phyloP scores from a whole-genome alignment of 2,797 vertebrate genomes.

The Sebastes steindachneri region DNA sequence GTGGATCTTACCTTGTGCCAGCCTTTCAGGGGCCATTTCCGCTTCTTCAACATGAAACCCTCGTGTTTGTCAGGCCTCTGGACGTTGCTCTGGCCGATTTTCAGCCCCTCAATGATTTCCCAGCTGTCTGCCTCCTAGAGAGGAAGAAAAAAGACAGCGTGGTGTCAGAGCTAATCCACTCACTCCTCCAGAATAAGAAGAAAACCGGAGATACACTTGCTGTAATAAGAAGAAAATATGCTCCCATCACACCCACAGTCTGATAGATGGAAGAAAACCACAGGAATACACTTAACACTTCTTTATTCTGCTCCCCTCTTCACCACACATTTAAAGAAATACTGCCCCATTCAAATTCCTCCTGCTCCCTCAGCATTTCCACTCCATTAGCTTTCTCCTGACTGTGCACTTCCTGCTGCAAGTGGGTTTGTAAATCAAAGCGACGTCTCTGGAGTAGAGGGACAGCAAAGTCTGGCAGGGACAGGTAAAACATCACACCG shows the following conservation, averaged over 20 bases:
- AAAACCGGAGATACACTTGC: background rate
- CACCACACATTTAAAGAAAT: conserved; percentile 44
- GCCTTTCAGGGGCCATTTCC: conserved; percentile 99
- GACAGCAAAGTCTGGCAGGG: conserved; percentile 44
- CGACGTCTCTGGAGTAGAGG: conserved; percentile 42
- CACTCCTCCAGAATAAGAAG: background rate
- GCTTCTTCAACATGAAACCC: conserved; percentile 99
- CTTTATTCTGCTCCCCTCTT: conserved; percentile 1
- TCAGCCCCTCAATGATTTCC: conserved; percentile 99
- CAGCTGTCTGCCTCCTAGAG: conserved; percentile 95
- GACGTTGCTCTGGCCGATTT: conserved; percentile 97
- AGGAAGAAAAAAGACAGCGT: conserved; percentile 37
- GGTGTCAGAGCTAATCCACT: conserved; percentile 41
- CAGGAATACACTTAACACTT: background rate
- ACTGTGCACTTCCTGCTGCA: conserved; percentile 60
- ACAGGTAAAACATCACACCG: conserved; percentile 44
- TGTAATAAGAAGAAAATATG: conserved; percentile 18
- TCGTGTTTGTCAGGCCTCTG: conserved; percentile 98
- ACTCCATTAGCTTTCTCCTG: conserved; percentile 73
- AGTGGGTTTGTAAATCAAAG: conserved; percentile 69
- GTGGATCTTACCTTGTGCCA: conserved; percentile 94
- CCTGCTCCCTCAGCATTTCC: conserved; percentile 71
- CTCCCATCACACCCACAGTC: background rate
- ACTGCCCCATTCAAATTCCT: conserved; percentile 41
- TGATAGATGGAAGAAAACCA: conserved; percentile 13